Base-by-base conservation (phyloP, 2,888 invertebrate species). In the Gandaritis pyraliata region DNA sequence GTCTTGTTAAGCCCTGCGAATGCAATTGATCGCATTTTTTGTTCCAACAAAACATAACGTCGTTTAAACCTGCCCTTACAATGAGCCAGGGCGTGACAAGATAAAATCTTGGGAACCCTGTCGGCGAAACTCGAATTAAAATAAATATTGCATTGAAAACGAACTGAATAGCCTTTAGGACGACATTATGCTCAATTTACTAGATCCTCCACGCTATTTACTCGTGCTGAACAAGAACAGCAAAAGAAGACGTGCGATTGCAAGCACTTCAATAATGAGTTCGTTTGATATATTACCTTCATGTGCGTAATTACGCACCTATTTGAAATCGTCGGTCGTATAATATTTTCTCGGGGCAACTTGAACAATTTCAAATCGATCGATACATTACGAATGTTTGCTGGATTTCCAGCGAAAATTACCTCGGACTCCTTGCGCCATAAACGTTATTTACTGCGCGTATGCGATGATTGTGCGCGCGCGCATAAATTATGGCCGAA, bases 31-130 rank as follows among this genome's bases (percentile, higher is more conserved):
- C 71, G 70, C 72, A 78, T 83, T 85, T 84, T 85, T 77, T 81
- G 73, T 72, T 80, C 82, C 77, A 82, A 83, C 86, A 83, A 76
- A 78, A 73, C 69, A 73, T 45, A 58, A 72, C 74, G 77, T 74
- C 79, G 72, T 80, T 85, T 83, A 83, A 80, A 81, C 76, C 77
- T 71, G 78, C 80, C 78, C 83, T 80, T 78, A 85, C 85, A 85
- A 83, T 86, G 81, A 84, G 82, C 81, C 77, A 78, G 83, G 86
- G 85, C 89, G 89, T 89, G 89, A 90, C 89, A 83, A 86, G 90
- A 90, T 90, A 88, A 83, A 80, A 90, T 90, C 88, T 85, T 80
- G 79, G 78, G 82, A 82, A 72, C 83, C 76, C 75, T 77, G 78
- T 78, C 82, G 80, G 83, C 79, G 77, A 81, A 81, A 83, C 82